phyloP scores from a whole-genome alignment of 2,113 vertebrate genomes.

The Gadus chalcogrammus region DNA sequence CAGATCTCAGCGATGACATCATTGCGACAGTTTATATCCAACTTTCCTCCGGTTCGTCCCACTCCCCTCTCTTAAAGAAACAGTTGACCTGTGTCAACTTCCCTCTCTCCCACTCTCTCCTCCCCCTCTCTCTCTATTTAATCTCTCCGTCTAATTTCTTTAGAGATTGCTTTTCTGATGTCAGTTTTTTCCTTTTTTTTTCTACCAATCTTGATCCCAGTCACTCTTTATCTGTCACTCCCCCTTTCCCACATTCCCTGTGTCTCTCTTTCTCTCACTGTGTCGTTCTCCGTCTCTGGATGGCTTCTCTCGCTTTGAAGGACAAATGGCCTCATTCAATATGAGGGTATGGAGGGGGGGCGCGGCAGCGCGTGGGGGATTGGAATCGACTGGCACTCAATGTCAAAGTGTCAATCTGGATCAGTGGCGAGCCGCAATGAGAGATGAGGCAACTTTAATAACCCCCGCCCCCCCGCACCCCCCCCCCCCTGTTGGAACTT shows the following conservation, averaged over 20 bases:
- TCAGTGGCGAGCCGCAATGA: constrained; percentile 41
- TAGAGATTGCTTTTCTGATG: constrained; percentile 29
- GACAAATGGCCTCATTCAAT: constrained; percentile 23
- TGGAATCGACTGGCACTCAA: constrained; percentile 60
- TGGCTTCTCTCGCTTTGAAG: constrained; percentile 26
- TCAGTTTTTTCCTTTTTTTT: background rate
- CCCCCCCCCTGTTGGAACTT: too few species aligned
- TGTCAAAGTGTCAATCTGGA: constrained; percentile 54
- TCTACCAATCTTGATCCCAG: background rate
- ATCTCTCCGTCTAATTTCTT: constrained; percentile 36
- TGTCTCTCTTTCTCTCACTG: background rate
- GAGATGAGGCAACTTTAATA: constrained; percentile 42
- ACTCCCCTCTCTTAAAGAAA: too few species aligned
- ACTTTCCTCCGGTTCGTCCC: too few species aligned
- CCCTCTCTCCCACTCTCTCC: constrained; percentile 6
- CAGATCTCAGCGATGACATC: too few species aligned
- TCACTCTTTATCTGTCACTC: background rate
- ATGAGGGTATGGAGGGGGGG: constrained; percentile 43
- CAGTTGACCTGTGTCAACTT: background rate
- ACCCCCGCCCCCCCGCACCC: background rate
- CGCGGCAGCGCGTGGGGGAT: constrained; percentile 38
- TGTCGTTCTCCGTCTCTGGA: constrained; percentile 20
- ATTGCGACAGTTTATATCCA: too few species aligned
- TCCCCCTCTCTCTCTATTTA: background rate
- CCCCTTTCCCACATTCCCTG: too few species aligned